Base-by-base conservation (phyloP, 2,113 vertebrate genomes). In the Antechinus stuartii region DNA sequence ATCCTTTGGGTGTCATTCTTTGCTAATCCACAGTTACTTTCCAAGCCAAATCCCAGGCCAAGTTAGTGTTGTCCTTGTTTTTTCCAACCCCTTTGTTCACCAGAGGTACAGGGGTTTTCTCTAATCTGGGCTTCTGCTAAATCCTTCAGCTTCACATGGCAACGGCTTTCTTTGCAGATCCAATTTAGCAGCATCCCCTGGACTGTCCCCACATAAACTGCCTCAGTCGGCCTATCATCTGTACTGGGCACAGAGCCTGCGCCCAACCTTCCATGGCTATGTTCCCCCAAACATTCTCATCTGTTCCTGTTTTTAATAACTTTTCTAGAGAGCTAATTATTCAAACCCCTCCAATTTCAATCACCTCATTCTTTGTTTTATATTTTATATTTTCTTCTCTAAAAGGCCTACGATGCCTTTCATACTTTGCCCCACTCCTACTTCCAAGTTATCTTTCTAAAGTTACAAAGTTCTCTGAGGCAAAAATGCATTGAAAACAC, bases 11-110 rank as follows among this genome's bases (percentile, higher is more conserved):
- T 55, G 93, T 96, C 11, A 96, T 10, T 84, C 93, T 54, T 14
- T 91, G 5, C 47, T 16, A 55, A 46, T 91, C 47, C 46, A 91
- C 22, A 50, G 47, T 96, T 95, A 95, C 93, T 92, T 94, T 11
- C 47, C 68, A 84, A 84, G n/a, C n/a, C 19, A 42, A 84, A 42
- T 84, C 68, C 68, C 42, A 84, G 19, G n/a, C 68, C 19, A 23
- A 42, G 35, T 42, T 84, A 42, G 68, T 8, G n/a, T 84, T 42
- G n/a, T 84, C 61, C 68, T 42, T 42, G 16, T 42, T 84, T 84
- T 84, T 84, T 19, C 61, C n/a, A 84, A n/a, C n/a, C 16, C 68
- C 68, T 84, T 84, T 84, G 16, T 84, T 84, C 68, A 84, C 19
- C n/a, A 23, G 68, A 84, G 68, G 16, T 42, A 84, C 5, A 84